Percentiles rank a stretch among this genome's conserved stretches.
Evolutionary conservation across 2,113 vertebrate genomes (phyloP).

Genomic region (Tinamus guttatus): DNA sequence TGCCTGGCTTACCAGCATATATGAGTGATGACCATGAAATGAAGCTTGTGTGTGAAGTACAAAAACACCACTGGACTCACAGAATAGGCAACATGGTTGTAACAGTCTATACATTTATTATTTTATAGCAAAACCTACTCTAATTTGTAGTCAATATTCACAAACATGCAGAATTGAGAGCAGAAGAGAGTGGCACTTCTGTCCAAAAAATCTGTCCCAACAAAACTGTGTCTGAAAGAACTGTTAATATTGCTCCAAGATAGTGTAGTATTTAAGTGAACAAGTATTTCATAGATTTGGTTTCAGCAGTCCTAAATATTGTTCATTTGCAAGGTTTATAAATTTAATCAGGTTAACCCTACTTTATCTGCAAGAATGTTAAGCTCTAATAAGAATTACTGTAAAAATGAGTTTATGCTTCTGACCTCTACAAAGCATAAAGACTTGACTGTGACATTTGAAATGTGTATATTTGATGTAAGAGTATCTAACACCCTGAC

Average conservation of each 20-base stretch:
- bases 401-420: constrained; percentile 4
- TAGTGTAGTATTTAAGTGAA: not conserved
- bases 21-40: not conserved
- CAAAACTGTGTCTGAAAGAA: not conserved
- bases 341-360: not conserved
- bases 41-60: not conserved
- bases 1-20: not conserved
- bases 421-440: not conserved
- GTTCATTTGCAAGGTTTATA: not conserved
- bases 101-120: not conserved
- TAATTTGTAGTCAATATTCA: not conserved
- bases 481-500: not conserved
- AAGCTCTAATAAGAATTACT: constrained; percentile 4
- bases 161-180: not conserved
- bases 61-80: not conserved
- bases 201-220: not conserved
- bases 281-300: not conserved
- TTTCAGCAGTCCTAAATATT: not conserved
- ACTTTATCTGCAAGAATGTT: not conserved
- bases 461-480: not conserved
- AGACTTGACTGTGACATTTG: not conserved
- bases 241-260: not conserved
- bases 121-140: not conserved
- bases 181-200: not conserved
- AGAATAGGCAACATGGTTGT: not conserved